phyloP scores from a whole-genome alignment of 2,797 vertebrate genomes.

The Scomberomorus guttatus region DNA sequence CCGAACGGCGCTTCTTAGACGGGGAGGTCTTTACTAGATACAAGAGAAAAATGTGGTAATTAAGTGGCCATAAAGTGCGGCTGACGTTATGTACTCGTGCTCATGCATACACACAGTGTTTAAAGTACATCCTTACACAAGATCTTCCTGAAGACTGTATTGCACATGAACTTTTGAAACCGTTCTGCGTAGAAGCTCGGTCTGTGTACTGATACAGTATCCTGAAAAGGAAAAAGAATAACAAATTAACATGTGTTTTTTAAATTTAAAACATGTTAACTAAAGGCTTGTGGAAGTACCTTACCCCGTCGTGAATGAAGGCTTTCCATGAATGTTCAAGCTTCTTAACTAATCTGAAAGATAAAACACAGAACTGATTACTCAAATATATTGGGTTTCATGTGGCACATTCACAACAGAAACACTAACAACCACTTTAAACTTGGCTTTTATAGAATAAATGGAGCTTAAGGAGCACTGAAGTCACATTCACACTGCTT shows the following conservation, averaged over 20 bases:
- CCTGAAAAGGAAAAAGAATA: conserved; percentile 79
- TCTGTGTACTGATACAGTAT: conserved; percentile 94
- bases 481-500: neutral
- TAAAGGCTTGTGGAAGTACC: conserved; percentile 27
- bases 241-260: conserved; percentile 3
- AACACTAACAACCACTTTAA: neutral
- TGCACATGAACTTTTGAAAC: conserved; percentile 96
- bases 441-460: neutral
- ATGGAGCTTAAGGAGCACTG: neutral
- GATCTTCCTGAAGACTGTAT: conserved; percentile 89
- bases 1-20: conserved; percentile 91
- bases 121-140: conserved; percentile 80
- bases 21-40: conserved; percentile 90
- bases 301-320: conserved; percentile 95
- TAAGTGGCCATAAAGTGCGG: neutral
- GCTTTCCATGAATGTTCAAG: conserved; percentile 98
- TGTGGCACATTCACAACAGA: neutral
- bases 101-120: neutral
- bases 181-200: conserved; percentile 96
- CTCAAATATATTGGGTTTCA: conserved; percentile 5
- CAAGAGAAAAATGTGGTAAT: conserved; percentile 9
- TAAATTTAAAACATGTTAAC: neutral
- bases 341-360: conserved; percentile 92
- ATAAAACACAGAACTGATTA: conserved; percentile 30
- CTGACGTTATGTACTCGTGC: neutral